phyloP scores from a whole-genome alignment of 2,888 invertebrate species.

The Drosophila yooni region DNA sequence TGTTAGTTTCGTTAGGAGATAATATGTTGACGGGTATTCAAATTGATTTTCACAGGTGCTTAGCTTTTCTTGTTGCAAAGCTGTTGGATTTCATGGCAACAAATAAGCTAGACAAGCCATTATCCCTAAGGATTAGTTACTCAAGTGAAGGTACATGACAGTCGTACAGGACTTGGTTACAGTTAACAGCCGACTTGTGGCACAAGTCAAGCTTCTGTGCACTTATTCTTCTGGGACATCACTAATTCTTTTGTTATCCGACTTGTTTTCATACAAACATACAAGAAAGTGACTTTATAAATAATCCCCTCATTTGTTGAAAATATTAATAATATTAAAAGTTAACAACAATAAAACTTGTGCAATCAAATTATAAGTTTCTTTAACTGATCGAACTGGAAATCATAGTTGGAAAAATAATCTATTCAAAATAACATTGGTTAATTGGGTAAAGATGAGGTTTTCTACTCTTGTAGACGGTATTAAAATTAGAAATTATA shows the following conservation, averaged over 20 bases:
- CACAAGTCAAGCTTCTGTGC: neutral
- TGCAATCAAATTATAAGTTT: neutral
- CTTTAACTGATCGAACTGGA: neutral
- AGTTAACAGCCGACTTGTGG: neutral
- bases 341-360: neutral
- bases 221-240: neutral
- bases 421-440: neutral
- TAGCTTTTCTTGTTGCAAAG: neutral
- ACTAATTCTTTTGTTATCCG: neutral
- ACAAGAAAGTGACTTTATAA: neutral
- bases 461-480: neutral
- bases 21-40: neutral
- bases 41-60: constrained; percentile 1
- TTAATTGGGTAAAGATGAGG: neutral
- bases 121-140: neutral
- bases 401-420: neutral
- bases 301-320: neutral
- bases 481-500: neutral
- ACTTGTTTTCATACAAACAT: neutral
- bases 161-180: neutral
- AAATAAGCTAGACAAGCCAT: neutral
- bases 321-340: neutral
- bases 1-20: neutral
- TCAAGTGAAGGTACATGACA: neutral
- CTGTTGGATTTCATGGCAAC: neutral